Percentiles rank a stretch among this genome's conserved stretches.
Evolutionary conservation across 1,140 invertebrate genomes (phyloP).

Genomic region (Trichomalopsis sarcophagae): DNA sequence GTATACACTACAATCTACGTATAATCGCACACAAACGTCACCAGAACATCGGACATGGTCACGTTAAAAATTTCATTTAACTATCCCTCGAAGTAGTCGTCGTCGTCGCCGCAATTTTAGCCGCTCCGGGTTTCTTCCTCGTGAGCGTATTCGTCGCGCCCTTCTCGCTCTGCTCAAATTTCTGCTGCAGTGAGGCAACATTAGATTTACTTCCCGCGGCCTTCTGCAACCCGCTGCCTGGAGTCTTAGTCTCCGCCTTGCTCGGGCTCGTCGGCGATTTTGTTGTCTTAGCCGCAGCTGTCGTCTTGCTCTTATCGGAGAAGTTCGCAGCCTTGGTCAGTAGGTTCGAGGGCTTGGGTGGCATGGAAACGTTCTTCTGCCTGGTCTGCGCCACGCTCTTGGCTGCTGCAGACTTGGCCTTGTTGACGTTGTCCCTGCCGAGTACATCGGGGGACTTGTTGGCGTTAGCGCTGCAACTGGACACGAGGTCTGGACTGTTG

Average conservation of each 20-base stretch:
- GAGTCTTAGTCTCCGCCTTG: slow-evolving; percentile 28
- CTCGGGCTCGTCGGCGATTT: slow-evolving; percentile 10
- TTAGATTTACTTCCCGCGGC: slow-evolving; percentile 78
- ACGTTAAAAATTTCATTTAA: background rate
- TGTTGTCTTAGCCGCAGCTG: slow-evolving; percentile 58
- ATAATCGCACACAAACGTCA: background rate
- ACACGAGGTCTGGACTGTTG: slow-evolving; percentile 83
- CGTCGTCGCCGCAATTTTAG: background rate
- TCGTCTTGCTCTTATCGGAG: slow-evolving; percentile 65
- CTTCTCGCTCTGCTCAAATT: slow-evolving; percentile 77
- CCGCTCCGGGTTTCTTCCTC: slow-evolving; percentile 46
- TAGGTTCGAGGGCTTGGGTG: slow-evolving; percentile 60
- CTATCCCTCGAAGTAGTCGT: background rate
- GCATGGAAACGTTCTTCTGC: slow-evolving; percentile 56
- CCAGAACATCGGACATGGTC: background rate
- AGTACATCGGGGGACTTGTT: slow-evolving; percentile 79
- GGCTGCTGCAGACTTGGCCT: slow-evolving; percentile 54
- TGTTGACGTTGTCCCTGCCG: slow-evolving; percentile 58
- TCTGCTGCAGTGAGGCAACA: slow-evolving; percentile 84
- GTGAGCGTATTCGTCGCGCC: background rate
- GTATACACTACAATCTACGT: slow-evolving; percentile 8
- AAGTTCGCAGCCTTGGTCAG: slow-evolving; percentile 59
- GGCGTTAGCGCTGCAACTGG: slow-evolving; percentile 76
- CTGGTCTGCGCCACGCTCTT: slow-evolving; percentile 55
- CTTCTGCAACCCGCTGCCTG: slow-evolving; percentile 57